A percentile compares a stretch with the other conserved stretches of the same genome.
phyloP scores from a whole-genome alignment of 2,113 vertebrate genomes.

The Argyrosomus japonicus region DNA sequence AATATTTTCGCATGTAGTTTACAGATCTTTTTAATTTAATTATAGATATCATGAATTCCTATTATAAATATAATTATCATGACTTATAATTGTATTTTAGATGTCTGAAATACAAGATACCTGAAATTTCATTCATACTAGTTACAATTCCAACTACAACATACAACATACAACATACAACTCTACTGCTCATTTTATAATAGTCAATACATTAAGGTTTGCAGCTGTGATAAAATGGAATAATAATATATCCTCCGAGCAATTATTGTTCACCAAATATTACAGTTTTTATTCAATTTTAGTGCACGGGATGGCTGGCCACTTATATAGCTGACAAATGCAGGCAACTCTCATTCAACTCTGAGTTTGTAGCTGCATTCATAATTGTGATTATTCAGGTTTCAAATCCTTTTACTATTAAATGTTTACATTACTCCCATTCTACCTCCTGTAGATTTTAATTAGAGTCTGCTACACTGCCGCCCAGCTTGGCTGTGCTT shows the following conservation, averaged over 20 bases:
- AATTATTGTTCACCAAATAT: background rate
- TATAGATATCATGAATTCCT: too few relatives aligned
- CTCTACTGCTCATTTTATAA: background rate
- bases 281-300: background rate
- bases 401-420: slow-evolving; percentile 20
- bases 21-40: too few relatives aligned
- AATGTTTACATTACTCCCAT: slow-evolving; percentile 43
- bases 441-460: slow-evolving; percentile 53
- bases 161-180: background rate
- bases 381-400: slow-evolving; percentile 1
- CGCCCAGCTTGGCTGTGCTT: slow-evolving; percentile 25
- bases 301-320: too few relatives aligned
- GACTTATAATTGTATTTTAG: too few relatives aligned
- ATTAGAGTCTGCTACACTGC: slow-evolving; percentile 43
- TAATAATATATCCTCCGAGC: background rate
- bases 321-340: background rate
- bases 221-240: background rate
- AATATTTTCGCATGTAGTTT: too few relatives aligned
- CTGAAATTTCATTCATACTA: too few relatives aligned
- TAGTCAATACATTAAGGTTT: background rate
- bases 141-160: too few relatives aligned
- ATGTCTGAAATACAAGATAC: too few relatives aligned
- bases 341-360: background rate
- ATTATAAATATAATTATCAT: too few relatives aligned
- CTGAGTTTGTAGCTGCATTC: background rate